Evolutionary conservation across 2,888 invertebrate species (phyloP).

Genomic region (Cotesia congregata): DNA sequence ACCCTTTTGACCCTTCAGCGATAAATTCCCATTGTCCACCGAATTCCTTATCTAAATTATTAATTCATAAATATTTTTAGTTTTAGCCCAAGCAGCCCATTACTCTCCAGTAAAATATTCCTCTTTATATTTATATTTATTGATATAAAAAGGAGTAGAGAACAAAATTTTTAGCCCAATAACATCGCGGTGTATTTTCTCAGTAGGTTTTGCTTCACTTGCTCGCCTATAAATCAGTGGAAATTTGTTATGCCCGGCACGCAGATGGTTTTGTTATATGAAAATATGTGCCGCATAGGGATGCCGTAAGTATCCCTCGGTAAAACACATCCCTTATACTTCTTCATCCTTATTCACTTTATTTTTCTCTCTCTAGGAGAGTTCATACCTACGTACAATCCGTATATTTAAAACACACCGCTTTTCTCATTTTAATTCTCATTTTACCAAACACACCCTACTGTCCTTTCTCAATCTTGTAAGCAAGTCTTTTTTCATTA

Average conservation of each 20-base stretch:
- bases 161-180: not conserved
- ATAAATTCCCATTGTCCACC: not conserved
- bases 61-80: not conserved
- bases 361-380: conserved; percentile 53
- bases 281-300: conserved; percentile 70
- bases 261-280: conserved; percentile 72
- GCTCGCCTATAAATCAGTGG: conserved; percentile 69
- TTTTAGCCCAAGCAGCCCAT: not conserved
- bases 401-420: conserved; percentile 40
- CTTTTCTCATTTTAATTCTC: conserved; percentile 48
- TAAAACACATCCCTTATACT: conserved; percentile 69
- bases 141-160: conserved; percentile 23
- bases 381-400: conserved; percentile 20
- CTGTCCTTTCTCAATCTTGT: no score
- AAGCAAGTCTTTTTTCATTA: no score
- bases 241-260: conserved; percentile 71
- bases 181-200: conserved; percentile 37
- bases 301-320: conserved; percentile 69
- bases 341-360: conserved; percentile 50
- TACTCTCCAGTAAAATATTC: not conserved
- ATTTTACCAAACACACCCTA: no score
- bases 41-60: not conserved
- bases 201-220: conserved; percentile 48
- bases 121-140: conserved; percentile 27
- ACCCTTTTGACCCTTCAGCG: conserved; percentile 7